Base-by-base conservation (phyloP, 2,888 invertebrate genomes). In the Ennomos quercinarius region DNA sequence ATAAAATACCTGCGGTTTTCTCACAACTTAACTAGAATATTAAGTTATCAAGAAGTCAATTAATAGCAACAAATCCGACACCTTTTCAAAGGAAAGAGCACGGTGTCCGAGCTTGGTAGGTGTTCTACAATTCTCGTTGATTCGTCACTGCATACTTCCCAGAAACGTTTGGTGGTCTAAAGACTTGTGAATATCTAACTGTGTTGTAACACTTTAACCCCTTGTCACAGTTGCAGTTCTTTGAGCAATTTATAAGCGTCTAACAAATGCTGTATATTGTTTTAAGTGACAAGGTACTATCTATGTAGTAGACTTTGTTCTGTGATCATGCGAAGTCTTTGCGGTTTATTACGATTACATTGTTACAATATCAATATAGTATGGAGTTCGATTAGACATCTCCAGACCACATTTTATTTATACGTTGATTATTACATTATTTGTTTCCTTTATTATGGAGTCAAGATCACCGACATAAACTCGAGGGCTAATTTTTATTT, bases 121-220 rank as follows among this genome's bases (percentile, higher is more conserved):
- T 75, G 75, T 77, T 67, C 72, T 51, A 60, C 47, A 57, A 61
- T 56, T 58, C 48, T 61, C 53, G 57, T 54, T 57, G 68, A 68
- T 73, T 73, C 61, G 71, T 74, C 75, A 73, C 63, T 27, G 27
- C 27, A 27, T 27, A 58, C 44, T 78, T 77, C 77, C 47, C 51
- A 49, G 76, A 76, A 76, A 41, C 4, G 45, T 62, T 44, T 42
- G 64, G 66, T 63, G 64, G 69, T 67, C 63, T 50, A 44, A 49
- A 40, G 39, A 37, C 27, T 13, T 37, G 35, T 59, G 9, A 45
- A 44, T 38, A n/a, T n/a, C n/a, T n/a, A 37, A 13, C 9, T 11
- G 3, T n/a, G 36, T 27, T 51, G 42, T 43, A 10, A 9, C 51
- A 51, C 39, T 47, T 11, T 6, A 36, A 13, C 27, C 34, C 51